Evolutionary conservation across 2,113 vertebrate species (phyloP).

Genomic region (Xenopus borealis): DNA sequence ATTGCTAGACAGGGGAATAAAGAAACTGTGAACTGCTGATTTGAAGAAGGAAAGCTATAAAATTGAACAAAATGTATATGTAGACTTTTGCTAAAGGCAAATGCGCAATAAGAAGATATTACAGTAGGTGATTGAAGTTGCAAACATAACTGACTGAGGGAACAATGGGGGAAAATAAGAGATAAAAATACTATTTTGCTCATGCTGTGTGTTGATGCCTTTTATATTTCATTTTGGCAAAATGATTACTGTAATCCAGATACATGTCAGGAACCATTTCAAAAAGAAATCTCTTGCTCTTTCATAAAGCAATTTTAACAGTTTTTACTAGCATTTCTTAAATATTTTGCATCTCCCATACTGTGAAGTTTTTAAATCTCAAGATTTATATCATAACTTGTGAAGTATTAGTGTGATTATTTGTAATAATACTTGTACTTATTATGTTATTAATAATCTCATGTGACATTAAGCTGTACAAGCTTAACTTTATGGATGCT

Average conservation of each 20-base stretch:
- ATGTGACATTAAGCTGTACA: too few species aligned
- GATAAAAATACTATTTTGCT: conserved; percentile 36
- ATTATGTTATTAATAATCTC: too few species aligned
- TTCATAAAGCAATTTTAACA: conserved; percentile 1
- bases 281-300: conserved; percentile 25
- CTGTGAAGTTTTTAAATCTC: too few species aligned
- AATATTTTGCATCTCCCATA: background rate
- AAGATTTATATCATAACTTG: too few species aligned
- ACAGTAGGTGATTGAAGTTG: conserved; percentile 18
- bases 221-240: conserved; percentile 45
- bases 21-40: background rate
- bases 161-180: conserved; percentile 34
- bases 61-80: background rate
- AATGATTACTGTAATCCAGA: conserved; percentile 39
- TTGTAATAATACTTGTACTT: too few species aligned
- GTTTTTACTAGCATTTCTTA: background rate
- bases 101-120: conserved; percentile 32
- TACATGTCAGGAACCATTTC: conserved; percentile 31
- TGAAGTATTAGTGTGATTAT: too few species aligned
- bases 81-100: conserved; percentile 32
- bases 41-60: background rate
- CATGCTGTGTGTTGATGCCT: conserved; percentile 30
- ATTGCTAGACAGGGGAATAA: background rate
- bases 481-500: too few species aligned
- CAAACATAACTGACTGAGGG: conserved; percentile 13